These are phyloP conservation scores for Sebastes trivittatus DNA, from an alignment of 2,797 vertebrate species.

Conservation along the genomic window DNA sequence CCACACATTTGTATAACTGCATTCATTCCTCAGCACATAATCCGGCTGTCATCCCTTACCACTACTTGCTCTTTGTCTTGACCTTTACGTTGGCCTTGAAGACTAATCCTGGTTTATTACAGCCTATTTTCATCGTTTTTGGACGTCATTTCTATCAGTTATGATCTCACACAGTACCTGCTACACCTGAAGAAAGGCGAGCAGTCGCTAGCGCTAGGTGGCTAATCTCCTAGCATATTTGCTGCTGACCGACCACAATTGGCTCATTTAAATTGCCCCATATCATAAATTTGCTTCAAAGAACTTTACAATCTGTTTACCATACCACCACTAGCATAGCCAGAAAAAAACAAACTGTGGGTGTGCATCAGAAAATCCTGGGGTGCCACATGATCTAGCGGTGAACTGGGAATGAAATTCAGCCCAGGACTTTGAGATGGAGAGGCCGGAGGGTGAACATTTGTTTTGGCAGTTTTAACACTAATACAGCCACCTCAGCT, in stretches of 20 bases:
- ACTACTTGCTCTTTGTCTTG: background rate
- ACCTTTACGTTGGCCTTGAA: background rate
- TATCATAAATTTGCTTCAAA: background rate
- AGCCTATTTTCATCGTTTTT: background rate
- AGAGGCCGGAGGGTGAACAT: too few species aligned
- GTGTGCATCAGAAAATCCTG: too few species aligned
- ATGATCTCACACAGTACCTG: background rate
- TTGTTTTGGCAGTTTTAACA: too few species aligned
- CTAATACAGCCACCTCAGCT: too few species aligned
- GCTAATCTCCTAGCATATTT: background rate
- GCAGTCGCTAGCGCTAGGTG: background rate
- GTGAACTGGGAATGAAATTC: too few species aligned
- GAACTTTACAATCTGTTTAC: background rate
- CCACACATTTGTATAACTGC: background rate
- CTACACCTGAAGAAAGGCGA: background rate
- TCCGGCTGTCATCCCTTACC: background rate
- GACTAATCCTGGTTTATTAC: background rate
- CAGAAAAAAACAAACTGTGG: too few species aligned
- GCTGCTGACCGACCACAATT: background rate
- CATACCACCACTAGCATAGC: too few species aligned
- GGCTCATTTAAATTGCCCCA: background rate
- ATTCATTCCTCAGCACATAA: background rate
- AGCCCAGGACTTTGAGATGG: too few species aligned
- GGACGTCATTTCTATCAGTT: background rate
- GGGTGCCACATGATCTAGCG: too few species aligned